A percentile compares a stretch with the other conserved stretches of the same genome.
Evolutionary conservation across 2,888 invertebrate genomes (phyloP).

Genomic region (Melanostoma mellinum): DNA sequence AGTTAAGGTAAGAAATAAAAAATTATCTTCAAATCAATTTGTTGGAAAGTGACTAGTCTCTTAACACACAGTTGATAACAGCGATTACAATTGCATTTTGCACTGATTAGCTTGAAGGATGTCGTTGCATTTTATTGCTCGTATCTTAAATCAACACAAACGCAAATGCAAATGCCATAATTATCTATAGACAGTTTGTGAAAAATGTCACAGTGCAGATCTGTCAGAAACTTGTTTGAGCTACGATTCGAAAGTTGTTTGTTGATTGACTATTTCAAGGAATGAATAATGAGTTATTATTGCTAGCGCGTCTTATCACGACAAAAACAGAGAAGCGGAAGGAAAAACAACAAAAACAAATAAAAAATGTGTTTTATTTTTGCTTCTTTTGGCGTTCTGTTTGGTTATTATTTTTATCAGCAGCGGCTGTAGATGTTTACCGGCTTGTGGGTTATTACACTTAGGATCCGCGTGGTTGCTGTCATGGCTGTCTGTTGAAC

Average conservation of each 20-base stretch:
- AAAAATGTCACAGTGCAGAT: slow-evolving; percentile 28
- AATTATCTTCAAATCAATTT: slow-evolving; percentile 23
- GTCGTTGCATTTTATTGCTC: neutral
- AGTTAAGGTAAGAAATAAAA: slow-evolving; percentile 6
- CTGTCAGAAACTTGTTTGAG: slow-evolving; percentile 38
- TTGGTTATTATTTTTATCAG: slow-evolving; percentile 30
- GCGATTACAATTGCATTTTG: slow-evolving; percentile 25
- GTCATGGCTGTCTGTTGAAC: slow-evolving; percentile 68
- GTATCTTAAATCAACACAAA: neutral
- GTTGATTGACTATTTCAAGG: slow-evolving; percentile 18
- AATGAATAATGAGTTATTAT: slow-evolving; percentile 39
- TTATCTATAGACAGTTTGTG: slow-evolving; percentile 14
- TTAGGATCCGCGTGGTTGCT: slow-evolving; percentile 36
- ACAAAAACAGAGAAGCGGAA: slow-evolving; percentile 15
- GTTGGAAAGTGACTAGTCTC: slow-evolving; percentile 15
- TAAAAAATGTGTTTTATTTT: slow-evolving; percentile 24
- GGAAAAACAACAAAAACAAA: slow-evolving; percentile 3
- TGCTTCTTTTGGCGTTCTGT: slow-evolving; percentile 20
- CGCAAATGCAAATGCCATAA: slow-evolving; percentile 14
- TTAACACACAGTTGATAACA: slow-evolving; percentile 1
- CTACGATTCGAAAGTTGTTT: slow-evolving; percentile 44
- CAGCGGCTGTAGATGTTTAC: slow-evolving; percentile 22
- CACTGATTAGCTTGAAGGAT: neutral
- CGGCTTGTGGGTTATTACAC: slow-evolving; percentile 18
- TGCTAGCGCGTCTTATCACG: slow-evolving; percentile 44